These are phyloP conservation scores for Cyclura pinguis DNA, from an alignment of 2,797 vertebrate genomes.

Conservation along the genomic window DNA sequence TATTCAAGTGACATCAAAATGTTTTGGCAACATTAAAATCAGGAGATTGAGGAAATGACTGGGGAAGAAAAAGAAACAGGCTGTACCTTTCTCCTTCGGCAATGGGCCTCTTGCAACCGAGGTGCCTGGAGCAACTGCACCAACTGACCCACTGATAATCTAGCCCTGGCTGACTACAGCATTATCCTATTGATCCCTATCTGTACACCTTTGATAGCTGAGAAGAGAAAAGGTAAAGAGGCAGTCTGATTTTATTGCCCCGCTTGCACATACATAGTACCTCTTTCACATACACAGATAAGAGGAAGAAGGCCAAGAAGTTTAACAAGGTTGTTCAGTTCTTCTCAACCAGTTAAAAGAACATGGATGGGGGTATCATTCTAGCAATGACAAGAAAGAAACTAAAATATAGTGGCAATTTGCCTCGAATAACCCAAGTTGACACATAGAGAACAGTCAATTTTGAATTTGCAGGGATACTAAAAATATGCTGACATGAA, in stretches of 20 bases:
- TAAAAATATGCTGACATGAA: slow-evolving; percentile 24
- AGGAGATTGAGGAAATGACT: no score
- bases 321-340: background rate
- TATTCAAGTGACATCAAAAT: no score
- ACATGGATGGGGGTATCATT: slow-evolving; percentile 2
- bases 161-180: background rate
- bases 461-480: slow-evolving; percentile 45
- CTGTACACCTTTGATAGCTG: background rate
- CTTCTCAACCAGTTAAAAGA: slow-evolving; percentile 18
- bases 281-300: no score
- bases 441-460: background rate
- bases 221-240: background rate
- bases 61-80: no score
- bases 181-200: background rate
- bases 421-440: background rate
- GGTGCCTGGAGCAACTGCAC: no score
- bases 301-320: background rate
- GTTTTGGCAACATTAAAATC: no score
- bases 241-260: background rate
- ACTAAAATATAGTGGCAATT: slow-evolving; percentile 33
- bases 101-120: no score
- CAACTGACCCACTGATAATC: no score
- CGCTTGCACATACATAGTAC: background rate
- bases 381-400: slow-evolving; percentile 17
- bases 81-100: no score